A percentile compares a stretch with the other conserved stretches of the same genome.
phyloP scores from a whole-genome alignment of 2,888 invertebrate species.

The Synanthedon tipuliformis region DNA sequence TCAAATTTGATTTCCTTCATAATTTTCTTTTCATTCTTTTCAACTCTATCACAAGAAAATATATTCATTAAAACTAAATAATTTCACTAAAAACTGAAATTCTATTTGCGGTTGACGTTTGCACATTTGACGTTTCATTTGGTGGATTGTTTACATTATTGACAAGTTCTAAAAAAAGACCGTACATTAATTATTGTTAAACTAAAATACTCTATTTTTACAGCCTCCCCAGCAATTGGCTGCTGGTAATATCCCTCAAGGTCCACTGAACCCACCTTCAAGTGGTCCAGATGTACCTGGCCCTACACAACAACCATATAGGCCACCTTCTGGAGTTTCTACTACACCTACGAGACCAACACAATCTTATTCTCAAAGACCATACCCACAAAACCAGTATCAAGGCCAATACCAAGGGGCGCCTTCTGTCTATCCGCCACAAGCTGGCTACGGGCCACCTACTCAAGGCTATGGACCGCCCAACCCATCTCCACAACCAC shows the following conservation, averaged over 20 bases:
- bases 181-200: not conserved
- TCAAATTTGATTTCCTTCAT: no score
- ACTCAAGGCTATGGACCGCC: constrained; percentile 75
- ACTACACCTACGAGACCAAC: constrained; percentile 72
- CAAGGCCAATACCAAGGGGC: constrained; percentile 71
- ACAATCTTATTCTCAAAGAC: constrained; percentile 76
- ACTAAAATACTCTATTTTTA: constrained; percentile 31
- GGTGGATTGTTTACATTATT: no score
- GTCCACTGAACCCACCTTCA: constrained; percentile 43
- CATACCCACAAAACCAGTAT: constrained; percentile 76
- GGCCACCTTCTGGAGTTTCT: constrained; percentile 62
- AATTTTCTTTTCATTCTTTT: no score
- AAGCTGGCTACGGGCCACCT: constrained; percentile 76
- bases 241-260: constrained; percentile 59
- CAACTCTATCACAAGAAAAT: no score
- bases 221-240: constrained; percentile 71
- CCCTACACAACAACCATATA: constrained; percentile 58
- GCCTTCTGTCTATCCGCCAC: constrained; percentile 74
- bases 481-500: constrained; percentile 72
- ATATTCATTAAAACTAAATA: no score
- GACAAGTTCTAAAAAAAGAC: no score
- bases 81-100: no score
- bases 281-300: constrained; percentile 47
- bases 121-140: no score
- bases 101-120: no score